Conservation (phyloP, 2,113 vertebrate species). For the Drymodes brunneopygia region DNA sequence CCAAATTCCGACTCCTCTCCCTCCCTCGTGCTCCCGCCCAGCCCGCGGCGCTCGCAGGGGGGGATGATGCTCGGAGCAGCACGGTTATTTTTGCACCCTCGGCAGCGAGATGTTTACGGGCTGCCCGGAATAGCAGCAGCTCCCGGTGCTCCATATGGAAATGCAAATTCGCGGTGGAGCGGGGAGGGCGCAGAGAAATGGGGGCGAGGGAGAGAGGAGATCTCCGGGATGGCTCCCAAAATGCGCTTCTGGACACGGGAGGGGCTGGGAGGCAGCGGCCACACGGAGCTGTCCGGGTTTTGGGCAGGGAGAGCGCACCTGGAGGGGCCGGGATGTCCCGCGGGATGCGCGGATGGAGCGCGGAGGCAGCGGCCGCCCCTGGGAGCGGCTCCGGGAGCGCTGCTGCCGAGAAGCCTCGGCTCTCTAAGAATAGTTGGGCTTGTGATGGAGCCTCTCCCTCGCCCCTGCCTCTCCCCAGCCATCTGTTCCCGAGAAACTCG, state of each 20-base stretch:
- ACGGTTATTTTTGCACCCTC: not conserved
- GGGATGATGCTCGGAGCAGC: not conserved
- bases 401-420: not conserved
- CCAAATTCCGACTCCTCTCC: not conserved
- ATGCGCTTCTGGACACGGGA: rapidly evolving
- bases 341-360: not conserved
- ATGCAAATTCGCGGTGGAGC: not conserved
- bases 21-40: not conserved
- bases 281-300: rapidly evolving
- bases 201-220: not conserved
- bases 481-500: slow-evolving; percentile 24
- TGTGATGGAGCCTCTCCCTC: not conserved
- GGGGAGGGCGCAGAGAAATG: not conserved
- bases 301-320: not conserved
- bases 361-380: too few relatives aligned
- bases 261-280: not conserved
- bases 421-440: slow-evolving; percentile 20
- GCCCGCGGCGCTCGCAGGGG: not conserved
- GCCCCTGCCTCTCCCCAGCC: slow-evolving; percentile 7
- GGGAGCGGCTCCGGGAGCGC: not conserved
- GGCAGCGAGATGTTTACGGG: not conserved
- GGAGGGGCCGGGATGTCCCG: rapidly evolving
- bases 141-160: not conserved
- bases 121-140: not conserved
- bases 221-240: rapidly evolving